A percentile compares a stretch with the other conserved stretches of the same genome.
Evolutionary conservation across 2,113 vertebrate genomes (phyloP).

Genomic region (Pseudorhombus dupliciocellatus): DNA sequence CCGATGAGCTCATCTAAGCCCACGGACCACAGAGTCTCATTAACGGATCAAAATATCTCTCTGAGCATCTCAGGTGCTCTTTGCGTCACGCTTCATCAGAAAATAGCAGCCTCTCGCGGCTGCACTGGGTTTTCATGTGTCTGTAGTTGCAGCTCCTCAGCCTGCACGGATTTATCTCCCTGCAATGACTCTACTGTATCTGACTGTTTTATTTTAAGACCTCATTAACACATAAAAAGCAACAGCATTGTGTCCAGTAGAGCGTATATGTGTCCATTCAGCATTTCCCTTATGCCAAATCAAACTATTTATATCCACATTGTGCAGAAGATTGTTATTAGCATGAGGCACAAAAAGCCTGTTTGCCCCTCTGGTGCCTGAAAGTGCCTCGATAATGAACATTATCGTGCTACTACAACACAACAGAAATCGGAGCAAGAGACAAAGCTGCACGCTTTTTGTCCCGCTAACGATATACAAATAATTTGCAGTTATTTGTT

Average conservation of each 20-base stretch:
- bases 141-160: conserved; percentile 16
- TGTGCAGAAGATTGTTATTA: conserved; percentile 29
- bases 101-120: conserved; percentile 14
- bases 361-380: not conserved
- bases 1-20: conserved; percentile 12
- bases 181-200: conserved; percentile 14
- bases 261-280: conserved; percentile 39
- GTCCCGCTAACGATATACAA: conserved; percentile 2
- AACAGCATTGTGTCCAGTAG: conserved; percentile 11
- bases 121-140: conserved; percentile 19
- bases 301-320: conserved; percentile 53
- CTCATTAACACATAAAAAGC: conserved; percentile 52
- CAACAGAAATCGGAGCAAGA: conserved; percentile 9
- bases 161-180: conserved; percentile 1
- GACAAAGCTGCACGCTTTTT: not conserved
- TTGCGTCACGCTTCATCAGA: conserved; percentile 25
- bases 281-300: conserved; percentile 30
- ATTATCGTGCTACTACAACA: conserved; percentile 24
- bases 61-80: conserved; percentile 42
- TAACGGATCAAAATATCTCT: conserved; percentile 45
- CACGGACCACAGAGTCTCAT: conserved; percentile 53
- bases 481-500: conserved; percentile 12
- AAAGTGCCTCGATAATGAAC: conserved; percentile 8
- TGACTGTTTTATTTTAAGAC: conserved; percentile 43
- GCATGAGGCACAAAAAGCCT: conserved; percentile 17